These are phyloP conservation scores for Sparus aurata DNA, from an alignment of 2,797 vertebrate species.

Conservation along the genomic window DNA sequence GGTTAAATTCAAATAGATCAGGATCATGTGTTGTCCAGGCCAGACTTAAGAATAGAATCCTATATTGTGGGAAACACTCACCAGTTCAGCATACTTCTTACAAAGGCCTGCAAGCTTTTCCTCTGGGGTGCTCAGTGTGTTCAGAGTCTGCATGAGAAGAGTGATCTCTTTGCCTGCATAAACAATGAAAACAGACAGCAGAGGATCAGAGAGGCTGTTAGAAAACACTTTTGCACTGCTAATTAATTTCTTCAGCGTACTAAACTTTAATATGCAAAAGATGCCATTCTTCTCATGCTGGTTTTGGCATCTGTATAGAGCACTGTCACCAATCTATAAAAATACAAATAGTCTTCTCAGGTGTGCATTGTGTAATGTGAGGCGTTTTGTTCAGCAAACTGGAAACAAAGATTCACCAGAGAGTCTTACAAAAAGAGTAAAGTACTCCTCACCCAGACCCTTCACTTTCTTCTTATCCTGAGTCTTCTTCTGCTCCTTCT, in stretches of 20 bases:
- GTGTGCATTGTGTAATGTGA: not conserved
- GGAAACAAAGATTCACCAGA: not conserved
- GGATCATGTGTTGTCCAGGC: not conserved
- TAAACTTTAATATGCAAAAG: not conserved
- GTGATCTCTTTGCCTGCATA: conserved; percentile 91
- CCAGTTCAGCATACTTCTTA: conserved; percentile 99
- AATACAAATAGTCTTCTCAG: not conserved
- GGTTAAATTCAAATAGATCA: not conserved
- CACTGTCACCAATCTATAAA: not conserved
- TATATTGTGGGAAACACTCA: conserved; percentile 75
- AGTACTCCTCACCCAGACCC: conserved; percentile 89
- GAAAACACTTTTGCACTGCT: not conserved
- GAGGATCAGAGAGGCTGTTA: not conserved
- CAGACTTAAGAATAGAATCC: not conserved
- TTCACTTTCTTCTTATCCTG: conserved; percentile 98
- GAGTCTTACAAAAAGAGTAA: not conserved
- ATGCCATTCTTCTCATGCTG: not conserved
- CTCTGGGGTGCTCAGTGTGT: conserved; percentile 97
- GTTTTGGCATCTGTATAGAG: not conserved
- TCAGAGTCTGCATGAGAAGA: conserved; percentile 97
- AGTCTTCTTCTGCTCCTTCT: conserved; percentile 91
- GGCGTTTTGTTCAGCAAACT: not conserved
- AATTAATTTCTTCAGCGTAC: not conserved
- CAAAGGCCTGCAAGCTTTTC: conserved; percentile 96
- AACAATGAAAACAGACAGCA: not conserved